A percentile compares a stretch with the other conserved stretches of the same genome.
These are phyloP conservation scores for Amphiprion clarkii DNA, from an alignment of 2,797 vertebrate species.

Conservation along the genomic window DNA sequence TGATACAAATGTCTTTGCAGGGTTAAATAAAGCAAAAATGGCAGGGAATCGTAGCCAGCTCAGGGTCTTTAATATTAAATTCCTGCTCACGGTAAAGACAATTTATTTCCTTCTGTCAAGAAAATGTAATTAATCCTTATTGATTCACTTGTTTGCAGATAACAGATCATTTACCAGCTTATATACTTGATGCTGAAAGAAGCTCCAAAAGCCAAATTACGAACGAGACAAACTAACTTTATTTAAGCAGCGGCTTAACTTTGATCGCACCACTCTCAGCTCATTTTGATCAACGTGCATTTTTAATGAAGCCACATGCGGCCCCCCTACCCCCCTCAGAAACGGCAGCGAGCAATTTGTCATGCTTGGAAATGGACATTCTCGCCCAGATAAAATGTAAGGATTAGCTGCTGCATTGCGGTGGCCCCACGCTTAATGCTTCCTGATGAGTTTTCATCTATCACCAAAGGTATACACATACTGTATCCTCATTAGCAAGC, in stretches of 20 bases:
- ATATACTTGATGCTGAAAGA: constrained; percentile 3
- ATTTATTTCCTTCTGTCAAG: no score
- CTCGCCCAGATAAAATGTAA: constrained; percentile 39
- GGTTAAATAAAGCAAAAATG: background rate
- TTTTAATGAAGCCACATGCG: constrained; percentile 74
- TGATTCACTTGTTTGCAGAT: constrained; percentile 23
- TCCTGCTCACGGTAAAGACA: no score
- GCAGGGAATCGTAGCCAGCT: constrained; percentile 9
- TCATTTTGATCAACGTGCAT: constrained; percentile 71
- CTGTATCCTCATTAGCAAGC: constrained; percentile 40
- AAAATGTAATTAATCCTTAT: background rate
- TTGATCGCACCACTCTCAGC: constrained; percentile 62
- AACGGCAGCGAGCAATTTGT: constrained; percentile 45
- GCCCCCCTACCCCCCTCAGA: background rate
- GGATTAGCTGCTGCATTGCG: constrained; percentile 45
- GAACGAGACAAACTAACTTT: constrained; percentile 56
- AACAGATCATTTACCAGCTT: constrained; percentile 10
- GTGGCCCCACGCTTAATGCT: constrained; percentile 32
- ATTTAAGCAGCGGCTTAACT: constrained; percentile 58
- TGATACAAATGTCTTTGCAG: no score
- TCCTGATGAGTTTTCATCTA: constrained; percentile 50
- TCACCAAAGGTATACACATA: constrained; percentile 28
- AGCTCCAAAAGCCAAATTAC: constrained; percentile 34
- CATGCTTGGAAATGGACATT: constrained; percentile 42
- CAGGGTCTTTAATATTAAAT: no score